A percentile compares a stretch with the other conserved stretches of the same genome.
Evolutionary conservation across 2,797 vertebrate species (phyloP).

Genomic region (Avahi laniger): DNA sequence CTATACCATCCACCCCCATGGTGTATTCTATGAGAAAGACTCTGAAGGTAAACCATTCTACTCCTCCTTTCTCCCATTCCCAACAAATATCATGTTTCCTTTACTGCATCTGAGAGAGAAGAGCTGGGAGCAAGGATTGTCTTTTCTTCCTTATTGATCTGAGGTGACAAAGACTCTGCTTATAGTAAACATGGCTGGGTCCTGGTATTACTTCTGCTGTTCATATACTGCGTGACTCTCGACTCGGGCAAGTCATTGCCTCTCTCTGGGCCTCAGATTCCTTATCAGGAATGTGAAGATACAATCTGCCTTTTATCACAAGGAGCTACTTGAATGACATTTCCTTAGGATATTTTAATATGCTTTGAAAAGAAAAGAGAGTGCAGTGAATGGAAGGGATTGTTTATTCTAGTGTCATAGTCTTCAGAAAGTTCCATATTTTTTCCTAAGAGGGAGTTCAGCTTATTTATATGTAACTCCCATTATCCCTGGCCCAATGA

Average conservation of each 20-base stretch:
- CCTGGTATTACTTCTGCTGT: background rate
- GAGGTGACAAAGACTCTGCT: background rate
- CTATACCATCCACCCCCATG: conserved; percentile 86
- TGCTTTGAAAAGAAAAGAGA: conserved; percentile 23
- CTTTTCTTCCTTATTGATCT: conserved; percentile 35
- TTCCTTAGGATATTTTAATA: background rate
- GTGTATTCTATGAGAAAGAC: conserved; percentile 86
- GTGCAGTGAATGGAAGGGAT: background rate
- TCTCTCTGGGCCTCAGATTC: background rate
- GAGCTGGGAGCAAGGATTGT: background rate
- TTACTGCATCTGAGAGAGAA: background rate
- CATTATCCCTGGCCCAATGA: background rate
- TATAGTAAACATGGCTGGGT: background rate
- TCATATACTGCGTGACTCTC: background rate
- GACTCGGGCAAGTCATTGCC: background rate
- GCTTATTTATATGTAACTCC: conserved; percentile 22
- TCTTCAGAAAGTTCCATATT: background rate
- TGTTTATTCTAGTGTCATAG: background rate
- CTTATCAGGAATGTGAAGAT: background rate
- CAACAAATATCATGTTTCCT: background rate
- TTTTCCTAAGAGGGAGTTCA: background rate
- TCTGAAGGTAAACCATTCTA: conserved; percentile 84
- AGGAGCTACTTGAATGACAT: conserved; percentile 2
- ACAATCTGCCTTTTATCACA: background rate
- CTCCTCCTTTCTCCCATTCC: background rate